Evolutionary conservation across 2,113 vertebrate genomes (phyloP).

Genomic region (Eudyptes chrysolophus): DNA sequence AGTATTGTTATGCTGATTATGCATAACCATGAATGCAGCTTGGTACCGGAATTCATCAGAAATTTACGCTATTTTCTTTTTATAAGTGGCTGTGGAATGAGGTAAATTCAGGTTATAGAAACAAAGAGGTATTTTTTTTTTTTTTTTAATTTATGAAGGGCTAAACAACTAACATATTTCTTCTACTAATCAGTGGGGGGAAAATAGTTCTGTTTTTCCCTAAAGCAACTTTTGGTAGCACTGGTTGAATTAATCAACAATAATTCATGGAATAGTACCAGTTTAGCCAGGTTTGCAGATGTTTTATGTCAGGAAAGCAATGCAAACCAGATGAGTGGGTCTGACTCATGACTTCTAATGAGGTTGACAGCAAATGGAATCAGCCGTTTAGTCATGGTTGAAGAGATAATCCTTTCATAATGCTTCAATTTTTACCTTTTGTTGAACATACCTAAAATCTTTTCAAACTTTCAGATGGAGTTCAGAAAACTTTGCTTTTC

Average conservation of each 20-base stretch:
- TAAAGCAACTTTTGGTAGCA: neutral
- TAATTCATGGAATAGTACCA: neutral
- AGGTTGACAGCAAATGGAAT: neutral
- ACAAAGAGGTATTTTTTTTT: neutral
- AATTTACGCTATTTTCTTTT: neutral
- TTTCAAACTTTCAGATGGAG: neutral
- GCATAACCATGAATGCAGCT: neutral
- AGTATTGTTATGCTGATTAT: constrained; percentile 4
- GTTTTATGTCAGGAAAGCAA: neutral
- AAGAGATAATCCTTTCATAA: neutral
- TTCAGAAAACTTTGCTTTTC: neutral
- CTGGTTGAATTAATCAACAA: neutral
- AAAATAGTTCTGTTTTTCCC: neutral
- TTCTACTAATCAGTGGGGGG: neutral
- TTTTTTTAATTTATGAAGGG: neutral
- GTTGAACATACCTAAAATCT: neutral
- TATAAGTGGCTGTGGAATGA: neutral
- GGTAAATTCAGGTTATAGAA: neutral
- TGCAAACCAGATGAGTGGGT: neutral
- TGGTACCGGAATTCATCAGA: neutral
- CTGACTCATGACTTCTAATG: neutral
- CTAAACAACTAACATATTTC: neutral
- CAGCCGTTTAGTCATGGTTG: neutral
- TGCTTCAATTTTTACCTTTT: neutral
- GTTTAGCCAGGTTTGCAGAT: neutral